Evolutionary conservation across 2,888 invertebrate genomes (phyloP).

Genomic region (Orchesella flavescens): DNA sequence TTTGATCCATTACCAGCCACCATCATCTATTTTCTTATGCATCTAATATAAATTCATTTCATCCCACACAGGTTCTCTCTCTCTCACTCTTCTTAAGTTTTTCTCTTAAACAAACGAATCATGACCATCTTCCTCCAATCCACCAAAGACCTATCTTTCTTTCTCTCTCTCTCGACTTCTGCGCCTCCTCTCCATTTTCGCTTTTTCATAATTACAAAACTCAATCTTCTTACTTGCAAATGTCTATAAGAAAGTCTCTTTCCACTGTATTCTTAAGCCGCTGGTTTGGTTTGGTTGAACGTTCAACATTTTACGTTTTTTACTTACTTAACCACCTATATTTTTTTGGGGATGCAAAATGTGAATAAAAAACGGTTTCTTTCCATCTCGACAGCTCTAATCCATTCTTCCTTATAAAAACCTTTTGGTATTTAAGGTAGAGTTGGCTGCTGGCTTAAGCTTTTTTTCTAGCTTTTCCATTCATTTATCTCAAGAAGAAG

Average conservation of each 20-base stretch:
- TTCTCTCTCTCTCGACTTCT: not conserved
- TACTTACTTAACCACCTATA: not conserved
- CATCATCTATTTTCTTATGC: conserved; percentile 37
- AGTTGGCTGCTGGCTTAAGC: not conserved
- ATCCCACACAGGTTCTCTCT: not conserved
- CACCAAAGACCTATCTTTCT: not conserved
- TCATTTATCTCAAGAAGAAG: conserved; percentile 31
- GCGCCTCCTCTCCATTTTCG: conserved; percentile 43
- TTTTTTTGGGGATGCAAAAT: conserved; percentile 8
- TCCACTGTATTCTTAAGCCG: not conserved
- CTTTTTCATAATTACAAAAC: conserved; percentile 61
- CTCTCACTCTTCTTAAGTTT: conserved; percentile 16
- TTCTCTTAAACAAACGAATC: conserved; percentile 48
- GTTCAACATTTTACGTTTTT: not conserved
- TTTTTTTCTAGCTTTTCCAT: not conserved
- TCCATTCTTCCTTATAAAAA: conserved; percentile 43
- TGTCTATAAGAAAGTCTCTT: conserved; percentile 42
- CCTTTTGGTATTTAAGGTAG: conserved; percentile 26
- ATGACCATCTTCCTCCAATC: not conserved
- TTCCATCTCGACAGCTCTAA: conserved; percentile 58
- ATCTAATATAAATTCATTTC: conserved; percentile 20
- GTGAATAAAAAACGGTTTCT: conserved; percentile 32
- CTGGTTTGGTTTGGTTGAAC: too few relatives aligned
- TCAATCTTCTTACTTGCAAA: conserved; percentile 53
- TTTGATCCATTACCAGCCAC: conserved; percentile 40